These are phyloP conservation scores for Rhadina sibilatrix DNA, from an alignment of 2,113 vertebrate species.

Conservation along the genomic window DNA sequence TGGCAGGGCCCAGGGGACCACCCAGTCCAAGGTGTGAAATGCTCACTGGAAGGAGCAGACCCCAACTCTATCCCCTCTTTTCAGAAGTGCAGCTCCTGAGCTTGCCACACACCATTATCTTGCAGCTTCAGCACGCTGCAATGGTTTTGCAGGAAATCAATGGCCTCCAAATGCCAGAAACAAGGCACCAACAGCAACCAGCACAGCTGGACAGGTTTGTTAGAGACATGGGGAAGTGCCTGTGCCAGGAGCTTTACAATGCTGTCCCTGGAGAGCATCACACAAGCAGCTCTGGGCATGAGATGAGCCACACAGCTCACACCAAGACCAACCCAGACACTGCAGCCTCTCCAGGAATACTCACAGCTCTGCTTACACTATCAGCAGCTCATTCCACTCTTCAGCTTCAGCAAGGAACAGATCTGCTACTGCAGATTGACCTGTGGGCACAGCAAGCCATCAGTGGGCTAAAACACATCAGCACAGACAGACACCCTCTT, in stretches of 20 bases:
- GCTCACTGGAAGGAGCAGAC: rapidly evolving
- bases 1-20: neutral
- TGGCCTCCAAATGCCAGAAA: neutral
- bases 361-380: neutral
- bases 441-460: neutral
- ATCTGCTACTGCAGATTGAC: neutral
- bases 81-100: neutral
- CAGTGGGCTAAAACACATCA: neutral
- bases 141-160: neutral
- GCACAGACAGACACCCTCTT: neutral
- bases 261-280: neutral
- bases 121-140: neutral
- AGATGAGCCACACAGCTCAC: neutral
- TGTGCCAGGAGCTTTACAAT: neutral
- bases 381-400: neutral
- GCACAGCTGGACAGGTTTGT: neutral
- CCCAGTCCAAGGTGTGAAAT: neutral
- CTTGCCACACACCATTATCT: neutral
- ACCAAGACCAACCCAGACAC: neutral
- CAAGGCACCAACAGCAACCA: neutral
- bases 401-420: neutral
- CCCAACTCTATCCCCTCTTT: neutral
- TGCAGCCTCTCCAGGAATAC: neutral
- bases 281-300: neutral
- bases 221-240: neutral